phyloP scores from a whole-genome alignment of 64 coral and sea anemone genomes.

The Stylophora pistillata region DNA sequence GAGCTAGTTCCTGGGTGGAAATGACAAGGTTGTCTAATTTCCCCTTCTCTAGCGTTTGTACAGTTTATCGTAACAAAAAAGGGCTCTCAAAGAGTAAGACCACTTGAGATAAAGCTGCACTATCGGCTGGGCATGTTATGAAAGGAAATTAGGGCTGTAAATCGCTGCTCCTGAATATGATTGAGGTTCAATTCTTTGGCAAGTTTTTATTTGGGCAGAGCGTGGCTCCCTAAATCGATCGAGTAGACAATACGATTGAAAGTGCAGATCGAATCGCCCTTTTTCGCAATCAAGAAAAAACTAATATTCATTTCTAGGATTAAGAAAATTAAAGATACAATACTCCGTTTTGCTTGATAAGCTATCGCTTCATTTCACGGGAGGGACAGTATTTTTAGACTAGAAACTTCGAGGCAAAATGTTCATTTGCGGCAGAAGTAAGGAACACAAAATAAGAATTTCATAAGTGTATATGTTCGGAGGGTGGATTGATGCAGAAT shows the following conservation, averaged over 20 bases:
- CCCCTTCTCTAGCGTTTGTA: not conserved
- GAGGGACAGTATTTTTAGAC: no score
- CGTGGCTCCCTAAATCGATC: not conserved
- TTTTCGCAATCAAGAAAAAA: no score
- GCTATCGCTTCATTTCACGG: no score
- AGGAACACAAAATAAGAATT: no score
- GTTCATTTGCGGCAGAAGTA: no score
- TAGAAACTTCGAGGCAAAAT: no score
- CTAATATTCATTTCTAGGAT: no score
- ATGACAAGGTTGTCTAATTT: slow-evolving; percentile 22
- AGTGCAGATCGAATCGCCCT: not conserved
- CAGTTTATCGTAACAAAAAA: slow-evolving; percentile 20
- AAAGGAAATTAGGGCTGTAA: not conserved
- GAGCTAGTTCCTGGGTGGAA: not conserved
- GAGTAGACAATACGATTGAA: not conserved
- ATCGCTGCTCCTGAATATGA: not conserved
- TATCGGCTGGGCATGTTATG: not conserved
- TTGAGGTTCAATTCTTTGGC: not conserved
- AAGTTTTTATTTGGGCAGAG: slow-evolving; percentile 15
- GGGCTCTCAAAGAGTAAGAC: not conserved
- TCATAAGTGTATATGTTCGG: no score
- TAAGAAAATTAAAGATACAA: no score
- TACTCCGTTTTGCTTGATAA: no score
- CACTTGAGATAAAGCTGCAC: not conserved
- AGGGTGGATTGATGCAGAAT: no score